Percentiles rank a stretch among this genome's conserved stretches.
These are phyloP conservation scores for Aplodontia rufa DNA, from an alignment of 2,113 vertebrate species.

Conservation along the genomic window DNA sequence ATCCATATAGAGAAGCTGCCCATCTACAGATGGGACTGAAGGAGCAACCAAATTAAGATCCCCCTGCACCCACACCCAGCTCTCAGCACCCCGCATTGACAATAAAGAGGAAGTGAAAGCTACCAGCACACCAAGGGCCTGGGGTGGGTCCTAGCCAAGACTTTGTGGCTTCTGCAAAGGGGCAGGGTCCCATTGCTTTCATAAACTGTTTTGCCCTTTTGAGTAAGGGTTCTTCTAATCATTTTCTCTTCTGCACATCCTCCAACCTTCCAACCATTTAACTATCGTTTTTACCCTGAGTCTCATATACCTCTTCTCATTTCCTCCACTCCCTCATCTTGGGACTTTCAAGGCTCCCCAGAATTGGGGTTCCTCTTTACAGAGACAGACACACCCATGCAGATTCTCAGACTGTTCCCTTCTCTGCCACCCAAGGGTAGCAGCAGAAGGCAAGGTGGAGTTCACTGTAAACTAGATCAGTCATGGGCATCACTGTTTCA, in stretches of 20 bases:
- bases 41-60: neutral
- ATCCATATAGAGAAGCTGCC: neutral
- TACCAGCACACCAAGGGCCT: slow-evolving; percentile 50
- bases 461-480: neutral
- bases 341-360: neutral
- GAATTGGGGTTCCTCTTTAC: neutral
- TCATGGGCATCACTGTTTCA: neutral
- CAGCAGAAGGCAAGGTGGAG: neutral
- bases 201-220: slow-evolving; percentile 64
- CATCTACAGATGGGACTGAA: neutral
- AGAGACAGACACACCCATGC: neutral
- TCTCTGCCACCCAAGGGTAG: neutral
- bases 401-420: neutral
- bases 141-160: slow-evolving; percentile 18
- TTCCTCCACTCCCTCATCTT: slow-evolving; percentile 17
- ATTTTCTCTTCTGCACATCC: slow-evolving; percentile 36
- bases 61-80: neutral
- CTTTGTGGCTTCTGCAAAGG: slow-evolving; percentile 58
- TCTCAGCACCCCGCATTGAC: neutral
- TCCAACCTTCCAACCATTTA: slow-evolving; percentile 28
- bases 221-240: slow-evolving; percentile 56
- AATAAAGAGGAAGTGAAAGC: slow-evolving; percentile 57
- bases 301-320: neutral
- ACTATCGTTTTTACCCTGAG: neutral
- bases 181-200: slow-evolving; percentile 27